Percentiles rank a stretch among this genome's conserved stretches.
phyloP scores from a whole-genome alignment of 2,113 vertebrate genomes.

The Sturnus vulgaris region DNA sequence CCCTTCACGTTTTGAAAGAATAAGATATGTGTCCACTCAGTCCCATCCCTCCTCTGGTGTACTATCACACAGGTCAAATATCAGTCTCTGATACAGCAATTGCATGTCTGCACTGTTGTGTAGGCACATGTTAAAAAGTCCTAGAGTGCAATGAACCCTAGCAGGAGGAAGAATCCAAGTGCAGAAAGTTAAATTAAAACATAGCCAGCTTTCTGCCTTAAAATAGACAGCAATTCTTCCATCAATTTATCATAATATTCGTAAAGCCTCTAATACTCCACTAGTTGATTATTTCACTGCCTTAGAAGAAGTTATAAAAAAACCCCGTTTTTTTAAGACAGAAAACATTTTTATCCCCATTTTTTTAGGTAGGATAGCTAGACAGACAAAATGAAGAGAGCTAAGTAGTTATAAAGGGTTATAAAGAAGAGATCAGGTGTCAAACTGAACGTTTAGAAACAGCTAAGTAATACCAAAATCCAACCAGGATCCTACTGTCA shows the following conservation, averaged over 20 bases:
- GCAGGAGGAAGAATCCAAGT: background rate
- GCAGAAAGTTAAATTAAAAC: slow-evolving; percentile 2
- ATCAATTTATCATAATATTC: background rate
- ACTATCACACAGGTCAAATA: background rate
- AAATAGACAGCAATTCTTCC: background rate
- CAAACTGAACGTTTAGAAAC: background rate
- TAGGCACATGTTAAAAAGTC: background rate
- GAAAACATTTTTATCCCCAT: background rate
- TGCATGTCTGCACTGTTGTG: background rate
- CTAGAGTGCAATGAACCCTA: background rate
- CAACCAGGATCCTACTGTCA: background rate
- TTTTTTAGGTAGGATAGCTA: background rate
- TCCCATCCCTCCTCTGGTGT: background rate
- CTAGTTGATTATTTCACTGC: background rate
- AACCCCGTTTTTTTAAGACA: background rate
- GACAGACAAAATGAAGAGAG: background rate
- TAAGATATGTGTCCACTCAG: background rate
- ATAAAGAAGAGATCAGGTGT: background rate
- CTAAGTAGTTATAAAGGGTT: background rate
- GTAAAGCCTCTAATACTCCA: background rate
- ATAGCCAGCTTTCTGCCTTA: background rate
- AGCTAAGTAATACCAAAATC: background rate
- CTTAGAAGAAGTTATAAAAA: background rate
- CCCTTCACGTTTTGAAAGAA: background rate
- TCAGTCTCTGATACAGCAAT: background rate